These are phyloP conservation scores for Hypanus sabinus DNA, from an alignment of 2,113 vertebrate genomes.

Conservation along the genomic window DNA sequence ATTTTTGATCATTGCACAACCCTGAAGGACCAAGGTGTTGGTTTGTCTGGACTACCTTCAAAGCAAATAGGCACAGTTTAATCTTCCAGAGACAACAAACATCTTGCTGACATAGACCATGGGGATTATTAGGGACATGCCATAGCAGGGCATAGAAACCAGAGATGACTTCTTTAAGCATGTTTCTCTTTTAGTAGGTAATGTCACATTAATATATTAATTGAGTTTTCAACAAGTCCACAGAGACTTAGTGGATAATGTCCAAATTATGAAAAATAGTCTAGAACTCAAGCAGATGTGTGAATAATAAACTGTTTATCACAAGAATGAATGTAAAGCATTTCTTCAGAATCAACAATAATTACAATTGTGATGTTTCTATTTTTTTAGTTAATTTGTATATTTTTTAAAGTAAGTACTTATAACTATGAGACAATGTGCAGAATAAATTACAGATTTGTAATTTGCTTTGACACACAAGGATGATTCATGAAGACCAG, in stretches of 20 bases:
- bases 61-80: too few relatives aligned
- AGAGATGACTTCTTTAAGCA: background rate
- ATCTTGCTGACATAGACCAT: too few relatives aligned
- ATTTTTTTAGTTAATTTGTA: background rate
- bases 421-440: background rate
- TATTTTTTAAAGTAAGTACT: background rate
- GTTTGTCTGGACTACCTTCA: too few relatives aligned
- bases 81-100: too few relatives aligned
- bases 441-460: background rate
- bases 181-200: background rate
- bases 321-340: background rate
- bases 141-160: too few relatives aligned
- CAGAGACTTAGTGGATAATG: background rate
- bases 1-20: too few relatives aligned
- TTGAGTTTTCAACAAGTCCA: background rate
- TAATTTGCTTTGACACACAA: background rate
- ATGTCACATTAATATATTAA: slow-evolving; percentile 16
- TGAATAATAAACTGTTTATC: background rate
- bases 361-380: background rate
- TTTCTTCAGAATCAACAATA: background rate
- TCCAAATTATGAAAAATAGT: background rate
- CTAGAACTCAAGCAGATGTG: background rate
- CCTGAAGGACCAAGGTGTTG: too few relatives aligned
- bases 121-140: too few relatives aligned
- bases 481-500: background rate